Conservation (phyloP, 2,888 invertebrate genomes). For the Mermis nigrescens region DNA sequence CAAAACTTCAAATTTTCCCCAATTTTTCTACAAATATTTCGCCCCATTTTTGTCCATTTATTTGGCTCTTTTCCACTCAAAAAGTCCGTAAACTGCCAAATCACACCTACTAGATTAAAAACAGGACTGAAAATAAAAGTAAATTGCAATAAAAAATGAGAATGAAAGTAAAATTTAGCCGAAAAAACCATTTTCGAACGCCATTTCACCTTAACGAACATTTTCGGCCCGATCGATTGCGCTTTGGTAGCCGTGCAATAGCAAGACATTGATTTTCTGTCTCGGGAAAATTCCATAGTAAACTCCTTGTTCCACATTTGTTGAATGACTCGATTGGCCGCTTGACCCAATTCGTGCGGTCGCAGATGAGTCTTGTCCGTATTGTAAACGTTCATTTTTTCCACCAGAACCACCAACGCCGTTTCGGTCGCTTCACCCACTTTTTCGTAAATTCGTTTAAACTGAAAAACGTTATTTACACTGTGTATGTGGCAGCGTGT, state of each 20-base stretch:
- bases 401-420: conserved; percentile 84
- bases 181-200: too few relatives aligned
- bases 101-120: too few relatives aligned
- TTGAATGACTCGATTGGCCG: conserved; percentile 80
- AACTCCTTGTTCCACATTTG: conserved; percentile 99
- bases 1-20: too few relatives aligned
- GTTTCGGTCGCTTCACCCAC: conserved; percentile 99
- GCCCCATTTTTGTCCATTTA: too few relatives aligned
- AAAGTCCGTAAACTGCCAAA: too few relatives aligned
- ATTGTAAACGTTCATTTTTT: conserved; percentile 89
- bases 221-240: conserved; percentile 67
- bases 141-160: too few relatives aligned
- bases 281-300: conserved; percentile 96
- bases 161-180: too few relatives aligned
- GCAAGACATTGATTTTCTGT: conserved; percentile 98
- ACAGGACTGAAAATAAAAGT: too few relatives aligned
- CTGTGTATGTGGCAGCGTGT: too few relatives aligned
- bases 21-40: too few relatives aligned
- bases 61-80: too few relatives aligned
- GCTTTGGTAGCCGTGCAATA: conserved; percentile 80
- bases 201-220: conserved; percentile 66
- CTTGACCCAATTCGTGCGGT: conserved; percentile 74
- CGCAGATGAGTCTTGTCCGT: conserved; percentile 69
- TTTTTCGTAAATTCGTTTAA: conserved; percentile 91
- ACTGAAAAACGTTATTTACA: too few relatives aligned